Conservation (phyloP, 1,140 invertebrate species). For the Atta cephalotes region DNA sequence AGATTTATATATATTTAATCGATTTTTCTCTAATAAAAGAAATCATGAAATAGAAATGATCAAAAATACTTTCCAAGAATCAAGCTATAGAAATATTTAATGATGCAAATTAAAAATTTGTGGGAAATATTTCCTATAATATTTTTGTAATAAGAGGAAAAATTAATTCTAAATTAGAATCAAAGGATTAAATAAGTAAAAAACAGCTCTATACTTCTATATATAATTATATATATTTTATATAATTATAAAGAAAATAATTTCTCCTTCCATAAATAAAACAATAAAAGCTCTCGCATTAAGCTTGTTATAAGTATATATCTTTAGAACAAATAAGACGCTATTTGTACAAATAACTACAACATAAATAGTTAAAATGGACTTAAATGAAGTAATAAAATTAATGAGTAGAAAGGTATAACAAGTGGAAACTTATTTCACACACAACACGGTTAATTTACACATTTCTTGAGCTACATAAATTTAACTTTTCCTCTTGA, state of each 20-base stretch:
- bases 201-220: neutral
- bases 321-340: neutral
- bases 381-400: constrained; percentile 20
- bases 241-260: neutral
- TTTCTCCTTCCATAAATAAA: neutral
- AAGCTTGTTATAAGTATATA: neutral
- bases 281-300: neutral
- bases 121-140: neutral
- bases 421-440: constrained; percentile 3
- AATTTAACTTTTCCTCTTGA: neutral
- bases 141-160: neutral
- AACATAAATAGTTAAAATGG: neutral
- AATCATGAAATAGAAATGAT: neutral
- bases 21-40: neutral
- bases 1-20: neutral
- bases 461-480: neutral
- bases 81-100: neutral
- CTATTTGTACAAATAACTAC: neutral
- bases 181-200: neutral
- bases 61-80: neutral
- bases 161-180: neutral
- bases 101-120: neutral
- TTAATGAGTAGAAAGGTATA: neutral
- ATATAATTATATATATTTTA: neutral
- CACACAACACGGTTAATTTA: neutral